Conservation (phyloP, 2,113 vertebrate species). For the Collichthys lucidus region DNA sequence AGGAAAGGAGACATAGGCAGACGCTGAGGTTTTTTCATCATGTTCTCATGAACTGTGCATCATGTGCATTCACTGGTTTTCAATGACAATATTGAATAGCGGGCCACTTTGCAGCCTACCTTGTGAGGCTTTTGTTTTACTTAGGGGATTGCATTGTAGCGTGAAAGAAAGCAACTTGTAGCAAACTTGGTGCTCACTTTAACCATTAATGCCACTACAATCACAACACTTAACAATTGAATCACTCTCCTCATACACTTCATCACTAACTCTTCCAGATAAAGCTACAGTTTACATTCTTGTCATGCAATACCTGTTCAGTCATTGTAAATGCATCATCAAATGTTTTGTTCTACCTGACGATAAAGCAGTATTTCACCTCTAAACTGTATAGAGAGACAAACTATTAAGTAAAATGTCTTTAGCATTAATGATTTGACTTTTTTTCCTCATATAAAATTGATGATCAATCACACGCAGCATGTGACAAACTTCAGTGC, state of each 20-base stretch:
- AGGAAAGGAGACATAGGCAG: constrained; percentile 6
- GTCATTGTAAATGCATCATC: constrained; percentile 1
- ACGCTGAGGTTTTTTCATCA: background rate
- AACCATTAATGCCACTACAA: constrained; percentile 54
- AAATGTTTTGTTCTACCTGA: background rate
- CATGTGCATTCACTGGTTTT: background rate
- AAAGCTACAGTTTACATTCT: constrained; percentile 7
- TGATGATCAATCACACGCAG: constrained; percentile 22
- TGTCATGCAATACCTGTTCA: constrained; percentile 26
- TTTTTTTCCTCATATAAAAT: constrained; percentile 18
- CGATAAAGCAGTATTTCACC: constrained; percentile 10
- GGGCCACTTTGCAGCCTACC: constrained; percentile 4
- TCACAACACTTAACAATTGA: constrained; percentile 16
- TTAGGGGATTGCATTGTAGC: background rate
- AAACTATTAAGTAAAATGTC: background rate
- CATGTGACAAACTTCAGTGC: constrained; percentile 8
- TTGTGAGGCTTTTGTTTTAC: background rate
- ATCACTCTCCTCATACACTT: background rate
- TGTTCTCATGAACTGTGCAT: background rate
- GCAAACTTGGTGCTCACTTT: constrained; percentile 46
- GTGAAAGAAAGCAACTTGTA: constrained; percentile 10
- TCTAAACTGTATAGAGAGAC: constrained; percentile 1
- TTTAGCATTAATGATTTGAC: constrained; percentile 12
- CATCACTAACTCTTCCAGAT: background rate
- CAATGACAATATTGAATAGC: background rate